Base-by-base conservation (phyloP, 1,140 invertebrate species). In the Stegodyphus mimosarum region DNA sequence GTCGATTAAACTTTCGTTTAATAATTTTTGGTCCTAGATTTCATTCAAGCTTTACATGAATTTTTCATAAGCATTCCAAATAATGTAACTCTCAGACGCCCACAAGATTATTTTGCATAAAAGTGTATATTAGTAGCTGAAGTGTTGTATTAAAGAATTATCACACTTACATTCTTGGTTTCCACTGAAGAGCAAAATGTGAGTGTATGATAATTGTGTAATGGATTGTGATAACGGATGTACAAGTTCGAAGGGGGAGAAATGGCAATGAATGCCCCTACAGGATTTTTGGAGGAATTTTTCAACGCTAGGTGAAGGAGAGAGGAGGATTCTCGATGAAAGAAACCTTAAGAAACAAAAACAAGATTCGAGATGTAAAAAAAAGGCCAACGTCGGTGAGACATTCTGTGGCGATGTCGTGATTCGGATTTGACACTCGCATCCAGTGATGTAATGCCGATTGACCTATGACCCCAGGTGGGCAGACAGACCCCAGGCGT, bases 321-420 rank as follows among this genome's bases (percentile, higher is more conserved):
- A 33, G 33, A 33, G n/a, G 17, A 67, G 7, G 17, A 17, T 17
- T 67, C 17, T 67, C 64, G 17, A 67, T 67, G 17, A 67, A 17
- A 67, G n/a, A 70, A 60, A 53, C 17, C 64, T 69, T 18, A 74
- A 79, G 52, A 79, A 70, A 79, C 55, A 74, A 60, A 33, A 77
- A 15, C 60, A 70, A 64, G 69, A 67, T 7, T 67, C 64, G 17
- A 67, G 53, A 52, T n/a, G 49, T 50, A 76, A 78, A 67, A 83
- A 83, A 83, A 67, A 55, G 50, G 17, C 10, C 64, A 33, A 52
- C 18, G 67, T 51, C 55, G 71, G 71, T 74, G 71, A 83, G 80
- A 83, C 80, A 83, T 83, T 83, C 80, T 64, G 78, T 63, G 53
- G 71, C 71, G 49, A 74, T 83, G 80, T 83, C 80, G 80, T 83